Evolutionary conservation across 1,140 invertebrate species (phyloP).

Genomic region (Euwallacea similis): DNA sequence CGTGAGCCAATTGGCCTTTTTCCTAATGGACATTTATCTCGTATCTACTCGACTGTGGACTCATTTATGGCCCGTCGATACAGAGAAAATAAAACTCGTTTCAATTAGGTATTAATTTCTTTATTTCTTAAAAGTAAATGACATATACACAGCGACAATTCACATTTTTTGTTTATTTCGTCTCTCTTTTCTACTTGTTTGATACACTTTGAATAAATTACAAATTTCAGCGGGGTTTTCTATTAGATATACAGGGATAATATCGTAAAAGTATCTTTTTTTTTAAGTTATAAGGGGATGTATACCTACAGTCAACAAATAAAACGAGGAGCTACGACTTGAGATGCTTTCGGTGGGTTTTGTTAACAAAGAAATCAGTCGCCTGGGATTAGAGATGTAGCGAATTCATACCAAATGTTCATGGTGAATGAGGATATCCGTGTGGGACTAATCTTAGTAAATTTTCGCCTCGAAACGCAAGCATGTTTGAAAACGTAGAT

Average conservation of each 20-base stretch:
- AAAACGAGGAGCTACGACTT: no score
- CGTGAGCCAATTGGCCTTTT: slow-evolving; percentile 22
- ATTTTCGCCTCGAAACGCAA: no score
- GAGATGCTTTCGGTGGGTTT: no score
- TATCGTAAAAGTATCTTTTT: no score
- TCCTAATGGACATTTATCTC: slow-evolving; percentile 17
- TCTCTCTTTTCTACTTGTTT: slow-evolving; percentile 30
- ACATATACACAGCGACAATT: slow-evolving; percentile 49
- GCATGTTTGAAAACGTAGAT: no score
- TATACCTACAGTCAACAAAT: no score
- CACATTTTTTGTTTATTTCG: slow-evolving; percentile 41
- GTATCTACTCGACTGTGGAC: not conserved
- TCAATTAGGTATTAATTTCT: slow-evolving; percentile 25
- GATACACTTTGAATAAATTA: slow-evolving; percentile 33
- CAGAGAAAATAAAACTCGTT: slow-evolving; percentile 3
- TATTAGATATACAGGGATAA: slow-evolving; percentile 9
- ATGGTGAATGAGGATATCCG: no score
- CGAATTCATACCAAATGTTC: no score
- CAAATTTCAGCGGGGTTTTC: slow-evolving; percentile 17
- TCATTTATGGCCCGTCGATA: not conserved
- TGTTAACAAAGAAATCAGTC: no score
- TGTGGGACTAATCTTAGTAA: no score
- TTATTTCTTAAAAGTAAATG: slow-evolving; percentile 46
- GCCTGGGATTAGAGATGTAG: no score
- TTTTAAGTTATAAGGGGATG: no score